Percentiles rank a stretch among this genome's conserved stretches.
Evolutionary conservation across 2,888 invertebrate genomes (phyloP).

Genomic region (Rhogogaster chlorosoma): DNA sequence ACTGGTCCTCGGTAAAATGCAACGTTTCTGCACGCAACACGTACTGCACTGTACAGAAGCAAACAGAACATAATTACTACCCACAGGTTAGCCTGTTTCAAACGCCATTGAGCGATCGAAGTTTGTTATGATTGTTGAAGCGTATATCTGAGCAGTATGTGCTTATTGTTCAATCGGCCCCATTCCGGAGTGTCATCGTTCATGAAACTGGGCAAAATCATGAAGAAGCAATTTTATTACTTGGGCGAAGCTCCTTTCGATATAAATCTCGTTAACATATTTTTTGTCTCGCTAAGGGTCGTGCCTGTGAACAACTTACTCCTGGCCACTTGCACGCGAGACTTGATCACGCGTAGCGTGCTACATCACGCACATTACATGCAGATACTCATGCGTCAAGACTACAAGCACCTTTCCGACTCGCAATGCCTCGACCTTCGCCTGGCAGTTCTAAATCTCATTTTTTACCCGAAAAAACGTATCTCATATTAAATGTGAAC

Average conservation of each 20-base stretch:
- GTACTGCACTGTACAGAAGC: neutral
- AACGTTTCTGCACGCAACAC: slow-evolving; percentile 12
- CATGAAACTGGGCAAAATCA: neutral
- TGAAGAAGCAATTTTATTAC: neutral
- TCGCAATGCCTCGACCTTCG: neutral
- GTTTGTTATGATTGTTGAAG: neutral
- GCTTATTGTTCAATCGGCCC: neutral
- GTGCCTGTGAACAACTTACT: slow-evolving; percentile 70
- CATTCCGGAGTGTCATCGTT: neutral
- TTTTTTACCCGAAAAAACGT: neutral
- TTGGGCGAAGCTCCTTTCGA: slow-evolving; percentile 54
- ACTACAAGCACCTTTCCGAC: neutral
- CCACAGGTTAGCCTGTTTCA: neutral
- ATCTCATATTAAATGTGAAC: neutral
- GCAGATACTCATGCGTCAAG: slow-evolving; percentile 14
- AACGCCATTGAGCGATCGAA: slow-evolving; percentile 4
- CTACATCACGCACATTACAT: slow-evolving; percentile 14
- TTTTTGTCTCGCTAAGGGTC: slow-evolving; percentile 65
- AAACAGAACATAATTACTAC: slow-evolving; percentile 8
- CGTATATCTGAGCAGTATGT: neutral
- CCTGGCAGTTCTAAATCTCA: neutral
- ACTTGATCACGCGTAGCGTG: slow-evolving; percentile 65
- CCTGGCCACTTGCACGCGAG: slow-evolving; percentile 60
- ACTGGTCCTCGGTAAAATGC: slow-evolving; percentile 12
- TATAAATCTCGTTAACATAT: slow-evolving; percentile 72